Conservation (phyloP, 2,113 vertebrate species). For the Ictidomys tridecemlineatus region DNA sequence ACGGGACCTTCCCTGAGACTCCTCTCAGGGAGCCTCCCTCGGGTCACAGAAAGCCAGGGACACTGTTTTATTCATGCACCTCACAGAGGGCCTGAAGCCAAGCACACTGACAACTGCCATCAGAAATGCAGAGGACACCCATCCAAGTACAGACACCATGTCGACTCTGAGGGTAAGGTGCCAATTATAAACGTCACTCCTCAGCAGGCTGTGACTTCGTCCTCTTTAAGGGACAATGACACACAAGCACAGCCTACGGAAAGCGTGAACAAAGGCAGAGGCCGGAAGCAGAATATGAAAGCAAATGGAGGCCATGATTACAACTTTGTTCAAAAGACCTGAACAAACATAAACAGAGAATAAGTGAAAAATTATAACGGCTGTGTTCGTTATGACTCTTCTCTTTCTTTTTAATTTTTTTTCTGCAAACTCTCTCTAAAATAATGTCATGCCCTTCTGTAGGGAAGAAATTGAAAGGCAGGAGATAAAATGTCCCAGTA, state of each 20-base stretch:
- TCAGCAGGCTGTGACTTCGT: background rate
- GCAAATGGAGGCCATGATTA: background rate
- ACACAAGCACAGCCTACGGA: background rate
- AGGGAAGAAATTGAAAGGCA: background rate
- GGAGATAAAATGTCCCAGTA: background rate
- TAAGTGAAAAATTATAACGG: background rate
- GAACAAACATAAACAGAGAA: background rate
- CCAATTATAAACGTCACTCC: background rate
- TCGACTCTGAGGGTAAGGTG: background rate
- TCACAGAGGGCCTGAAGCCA: background rate
- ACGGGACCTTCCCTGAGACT: background rate
- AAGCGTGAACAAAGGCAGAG: background rate
- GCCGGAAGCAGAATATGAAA: background rate
- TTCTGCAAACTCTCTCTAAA: background rate
- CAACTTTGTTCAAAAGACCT: background rate
- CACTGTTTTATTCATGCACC: background rate
- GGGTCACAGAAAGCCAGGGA: background rate
- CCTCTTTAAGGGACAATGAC: background rate
- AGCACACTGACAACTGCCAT: background rate
- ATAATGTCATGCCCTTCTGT: background rate
- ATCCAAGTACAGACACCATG: background rate
- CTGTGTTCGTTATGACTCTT: background rate
- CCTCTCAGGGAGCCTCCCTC: no score
- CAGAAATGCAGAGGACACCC: background rate
- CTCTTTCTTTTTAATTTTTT: background rate